Percentiles rank a stretch among this genome's conserved stretches.
These are phyloP conservation scores for Solea solea DNA, from an alignment of 2,113 vertebrate species.

Conservation along the genomic window DNA sequence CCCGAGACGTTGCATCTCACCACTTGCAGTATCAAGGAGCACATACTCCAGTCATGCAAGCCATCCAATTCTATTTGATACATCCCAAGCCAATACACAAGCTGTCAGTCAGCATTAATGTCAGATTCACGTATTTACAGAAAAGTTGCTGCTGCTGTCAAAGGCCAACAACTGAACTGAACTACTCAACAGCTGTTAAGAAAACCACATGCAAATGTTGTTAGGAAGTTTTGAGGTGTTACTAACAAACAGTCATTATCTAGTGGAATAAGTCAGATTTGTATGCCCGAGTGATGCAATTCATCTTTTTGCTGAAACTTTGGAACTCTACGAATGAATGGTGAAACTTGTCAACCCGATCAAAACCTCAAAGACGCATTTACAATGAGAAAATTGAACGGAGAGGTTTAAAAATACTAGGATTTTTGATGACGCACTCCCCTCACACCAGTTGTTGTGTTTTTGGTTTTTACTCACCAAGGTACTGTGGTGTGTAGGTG, in stretches of 20 bases:
- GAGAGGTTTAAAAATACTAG: too few relatives aligned
- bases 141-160: conserved; percentile 68
- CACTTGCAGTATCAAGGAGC: conserved; percentile 76
- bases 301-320: conserved; percentile 32
- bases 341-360: background rate
- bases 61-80: conserved; percentile 82
- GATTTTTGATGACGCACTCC: too few relatives aligned
- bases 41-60: conserved; percentile 78
- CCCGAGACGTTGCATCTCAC: conserved; percentile 73
- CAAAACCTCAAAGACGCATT: conserved; percentile 7
- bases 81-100: conserved; percentile 76
- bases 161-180: conserved; percentile 75
- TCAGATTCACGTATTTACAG: conserved; percentile 77
- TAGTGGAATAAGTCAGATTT: conserved; percentile 35
- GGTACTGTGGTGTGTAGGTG: conserved; percentile 23
- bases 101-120: conserved; percentile 81
- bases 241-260: conserved; percentile 52
- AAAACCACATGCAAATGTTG: conserved; percentile 57
- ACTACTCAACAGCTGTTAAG: conserved; percentile 65
- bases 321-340: conserved; percentile 26
- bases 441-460: background rate
- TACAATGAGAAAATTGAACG: background rate
- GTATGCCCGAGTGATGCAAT: background rate
- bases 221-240: conserved; percentile 52
- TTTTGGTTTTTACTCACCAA: conserved; percentile 47